Conservation (phyloP, 2,113 vertebrate species). For the Scolopax mira region DNA sequence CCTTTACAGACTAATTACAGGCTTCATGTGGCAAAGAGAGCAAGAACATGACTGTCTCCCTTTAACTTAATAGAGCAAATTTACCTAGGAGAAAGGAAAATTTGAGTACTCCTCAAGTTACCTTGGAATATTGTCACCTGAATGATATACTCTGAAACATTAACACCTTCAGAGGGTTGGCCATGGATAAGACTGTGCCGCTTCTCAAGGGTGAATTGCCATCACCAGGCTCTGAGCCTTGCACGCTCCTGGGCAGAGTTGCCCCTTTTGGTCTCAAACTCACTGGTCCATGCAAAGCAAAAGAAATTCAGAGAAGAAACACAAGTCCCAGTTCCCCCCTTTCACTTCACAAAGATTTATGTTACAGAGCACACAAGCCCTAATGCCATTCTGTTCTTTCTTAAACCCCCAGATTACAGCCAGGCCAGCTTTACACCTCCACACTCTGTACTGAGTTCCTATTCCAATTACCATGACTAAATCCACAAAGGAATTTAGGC, state of each 20-base stretch:
- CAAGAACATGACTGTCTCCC: neutral
- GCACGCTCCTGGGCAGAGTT: neutral
- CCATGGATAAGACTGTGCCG: neutral
- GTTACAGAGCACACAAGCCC: neutral
- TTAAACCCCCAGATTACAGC: slow-evolving; percentile 10
- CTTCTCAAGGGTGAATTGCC: neutral
- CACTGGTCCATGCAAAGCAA: neutral
- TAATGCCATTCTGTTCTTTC: neutral
- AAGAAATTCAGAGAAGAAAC: neutral
- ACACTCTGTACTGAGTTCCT: neutral
- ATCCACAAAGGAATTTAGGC: slow-evolving; percentile 41
- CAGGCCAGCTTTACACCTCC: slow-evolving; percentile 27
- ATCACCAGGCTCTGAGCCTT: neutral
- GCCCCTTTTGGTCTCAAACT: neutral
- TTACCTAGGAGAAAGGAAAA: neutral
- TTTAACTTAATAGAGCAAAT: neutral
- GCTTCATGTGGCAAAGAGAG: neutral
- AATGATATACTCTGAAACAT: neutral
- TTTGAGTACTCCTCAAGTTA: neutral
- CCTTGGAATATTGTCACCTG: neutral
- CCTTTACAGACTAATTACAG: neutral
- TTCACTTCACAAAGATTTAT: neutral
- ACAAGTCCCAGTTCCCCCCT: neutral
- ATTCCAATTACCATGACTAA: slow-evolving; percentile 35
- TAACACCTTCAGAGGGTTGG: neutral